Percentiles rank a stretch among this genome's conserved stretches.
Conservation (phyloP, 2,888 invertebrate species). For the Acanthosoma haemorrhoidale region DNA sequence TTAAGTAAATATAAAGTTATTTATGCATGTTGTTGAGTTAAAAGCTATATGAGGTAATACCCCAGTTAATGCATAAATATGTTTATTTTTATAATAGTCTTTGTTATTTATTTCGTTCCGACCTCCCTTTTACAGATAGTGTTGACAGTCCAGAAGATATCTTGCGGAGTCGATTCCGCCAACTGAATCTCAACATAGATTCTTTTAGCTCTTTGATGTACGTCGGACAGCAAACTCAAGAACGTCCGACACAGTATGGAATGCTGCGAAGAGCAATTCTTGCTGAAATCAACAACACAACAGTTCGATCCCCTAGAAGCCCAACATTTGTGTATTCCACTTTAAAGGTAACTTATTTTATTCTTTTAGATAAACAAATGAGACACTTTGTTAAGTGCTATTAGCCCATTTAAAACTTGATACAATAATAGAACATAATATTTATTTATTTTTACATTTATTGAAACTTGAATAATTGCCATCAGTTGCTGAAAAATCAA, state of each 20-base stretch:
- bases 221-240: constrained; percentile 56
- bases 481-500: too few relatives aligned
- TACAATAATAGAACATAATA: too few relatives aligned
- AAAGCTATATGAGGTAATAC: not conserved
- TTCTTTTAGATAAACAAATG: too few relatives aligned
- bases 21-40: too few relatives aligned
- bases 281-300: constrained; percentile 61
- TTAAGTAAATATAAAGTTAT: too few relatives aligned
- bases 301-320: constrained; percentile 63
- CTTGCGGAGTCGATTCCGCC: constrained; percentile 57
- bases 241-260: constrained; percentile 56
- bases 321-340: constrained; percentile 62
- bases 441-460: too few relatives aligned
- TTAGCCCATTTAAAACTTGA: too few relatives aligned
- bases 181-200: constrained; percentile 59
- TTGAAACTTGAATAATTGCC: too few relatives aligned
- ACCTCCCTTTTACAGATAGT: constrained; percentile 49
- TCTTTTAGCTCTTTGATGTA: constrained; percentile 68
- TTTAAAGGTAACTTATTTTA: constrained; percentile 53
- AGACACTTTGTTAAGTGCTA: too few relatives aligned
- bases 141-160: constrained; percentile 59
- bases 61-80: not conserved
- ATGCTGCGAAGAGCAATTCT: constrained; percentile 53
- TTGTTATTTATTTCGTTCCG: too few relatives aligned
- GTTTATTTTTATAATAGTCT: not conserved